Evolutionary conservation across 2,888 invertebrate species (phyloP), one percentile per base, ranked within the genome.

Genomic region (Teleiodes luculella): DNA sequence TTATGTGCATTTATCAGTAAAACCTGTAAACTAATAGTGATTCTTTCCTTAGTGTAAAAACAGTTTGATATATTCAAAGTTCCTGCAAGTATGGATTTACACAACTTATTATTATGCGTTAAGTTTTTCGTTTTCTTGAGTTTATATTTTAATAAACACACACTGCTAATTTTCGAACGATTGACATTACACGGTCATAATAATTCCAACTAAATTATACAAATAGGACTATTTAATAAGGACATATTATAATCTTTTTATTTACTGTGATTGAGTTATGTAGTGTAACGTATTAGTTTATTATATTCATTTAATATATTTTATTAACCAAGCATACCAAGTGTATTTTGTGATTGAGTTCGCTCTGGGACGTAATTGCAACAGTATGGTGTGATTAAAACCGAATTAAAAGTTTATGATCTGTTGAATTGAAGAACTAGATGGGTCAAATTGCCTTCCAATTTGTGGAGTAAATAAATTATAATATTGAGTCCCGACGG

Each of bases 191-290:
- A 69, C 62, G 64, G 70, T 76, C 74, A 78, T 79, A 80, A 76
- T 80, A 76, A 75, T 75, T 76, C 70, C 68, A 73, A 70, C 59
- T 77, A 76, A 74, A 59, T 66, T 70, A 66, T 64, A 63, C 6
- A n/a, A 39, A 60, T 64, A 61, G 46, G 46, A 45, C 48, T 51
- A 55, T 58, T 54, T 52, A 48, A 37, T 51, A 58, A 45, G 33
- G 45, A 41, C 46, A 33, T 50, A 53, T 16, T 55, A 56, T 51
- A 67, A 67, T 76, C 72, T 72, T 80, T 72, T 55, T 80, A 72
- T 81, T 76, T 78, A 79, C 86, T 86, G 87, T 86, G 87, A 87
- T 87, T 82, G 69, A 77, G 72, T 84, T 83, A n/a, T n/a, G n/a
- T n/a, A 80, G 78, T 81, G 76, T 80, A 83, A 74, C 68, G 64